phyloP scores from a whole-genome alignment of 2,888 invertebrate genomes.

The Drosophila tripunctata region DNA sequence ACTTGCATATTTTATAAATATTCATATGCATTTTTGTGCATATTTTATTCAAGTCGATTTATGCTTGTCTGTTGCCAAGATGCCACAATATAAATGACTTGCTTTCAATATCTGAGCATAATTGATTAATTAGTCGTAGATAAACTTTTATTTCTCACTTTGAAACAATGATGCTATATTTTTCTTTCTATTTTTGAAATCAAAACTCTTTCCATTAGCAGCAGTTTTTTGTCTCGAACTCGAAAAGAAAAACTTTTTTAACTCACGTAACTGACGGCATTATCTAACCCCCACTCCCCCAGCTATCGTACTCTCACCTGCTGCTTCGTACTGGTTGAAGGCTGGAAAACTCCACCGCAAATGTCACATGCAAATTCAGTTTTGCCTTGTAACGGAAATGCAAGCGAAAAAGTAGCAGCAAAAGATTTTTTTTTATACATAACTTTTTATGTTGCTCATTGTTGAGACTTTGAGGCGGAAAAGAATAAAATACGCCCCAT shows the following conservation, averaged over 20 bases:
- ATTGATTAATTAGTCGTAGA: background rate
- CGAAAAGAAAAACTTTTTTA: constrained; percentile 21
- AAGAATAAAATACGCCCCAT: constrained; percentile 56
- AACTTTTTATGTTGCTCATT: constrained; percentile 68
- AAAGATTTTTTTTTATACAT: constrained; percentile 66
- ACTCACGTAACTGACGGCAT: constrained; percentile 38
- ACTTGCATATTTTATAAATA: background rate
- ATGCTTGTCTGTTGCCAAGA: background rate
- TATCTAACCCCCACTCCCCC: background rate
- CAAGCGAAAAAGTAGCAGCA: constrained; percentile 63
- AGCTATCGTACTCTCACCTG: constrained; percentile 1
- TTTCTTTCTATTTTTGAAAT: background rate
- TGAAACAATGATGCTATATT: constrained; percentile 2
- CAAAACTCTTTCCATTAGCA: constrained; percentile 10
- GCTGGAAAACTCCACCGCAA: constrained; percentile 52
- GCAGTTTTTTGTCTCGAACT: constrained; percentile 2
- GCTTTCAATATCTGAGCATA: background rate
- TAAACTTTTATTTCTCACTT: constrained; percentile 6
- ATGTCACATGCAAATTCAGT: constrained; percentile 70
- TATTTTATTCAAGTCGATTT: background rate
- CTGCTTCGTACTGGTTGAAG: constrained; percentile 11
- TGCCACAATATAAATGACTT: background rate
- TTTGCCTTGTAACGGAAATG: constrained; percentile 70
- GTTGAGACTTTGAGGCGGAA: constrained; percentile 58
- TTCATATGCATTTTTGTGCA: constrained; percentile 1